Conservation (phyloP, 2,888 invertebrate species). For the Hirtodrosophila confusa region DNA sequence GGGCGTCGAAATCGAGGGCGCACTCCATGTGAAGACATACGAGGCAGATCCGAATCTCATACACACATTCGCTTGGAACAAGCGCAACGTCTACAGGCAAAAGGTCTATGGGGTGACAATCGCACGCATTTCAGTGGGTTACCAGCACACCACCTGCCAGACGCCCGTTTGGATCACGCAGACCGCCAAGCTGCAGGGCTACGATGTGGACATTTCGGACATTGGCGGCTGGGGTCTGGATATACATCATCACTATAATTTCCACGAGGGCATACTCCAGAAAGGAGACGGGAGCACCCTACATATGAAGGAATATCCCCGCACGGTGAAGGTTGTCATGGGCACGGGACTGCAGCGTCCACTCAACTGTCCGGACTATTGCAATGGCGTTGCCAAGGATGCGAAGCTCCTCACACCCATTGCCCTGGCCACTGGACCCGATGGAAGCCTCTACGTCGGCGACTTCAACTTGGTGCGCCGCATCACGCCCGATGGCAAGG, state of each 20-base stretch:
- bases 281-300: conserved; percentile 98
- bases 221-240: conserved; percentile 99
- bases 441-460: conserved; percentile 98
- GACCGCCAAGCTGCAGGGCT: conserved; percentile 96
- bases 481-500: conserved; percentile 94
- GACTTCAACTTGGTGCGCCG: conserved; percentile 97
- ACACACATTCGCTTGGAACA: conserved; percentile 99
- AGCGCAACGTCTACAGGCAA: conserved; percentile 98
- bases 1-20: conserved; percentile 96
- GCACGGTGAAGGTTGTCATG: conserved; percentile 95
- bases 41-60: conserved; percentile 98
- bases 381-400: conserved; percentile 93
- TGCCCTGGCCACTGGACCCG: conserved; percentile 96
- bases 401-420: conserved; percentile 96
- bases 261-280: conserved; percentile 98
- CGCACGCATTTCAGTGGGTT: conserved; percentile 95
- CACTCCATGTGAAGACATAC: conserved; percentile 94
- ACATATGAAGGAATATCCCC: conserved; percentile 95
- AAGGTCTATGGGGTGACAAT: conserved; percentile 96
- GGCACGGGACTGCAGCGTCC: conserved; percentile 95
- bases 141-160: conserved; percentile 94
- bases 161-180: conserved; percentile 97
- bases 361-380: conserved; percentile 93
- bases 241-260: conserved; percentile 99
- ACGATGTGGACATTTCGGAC: conserved; percentile 98